phyloP scores from a whole-genome alignment of 2,888 invertebrate genomes.

The Carabus problematicus region DNA sequence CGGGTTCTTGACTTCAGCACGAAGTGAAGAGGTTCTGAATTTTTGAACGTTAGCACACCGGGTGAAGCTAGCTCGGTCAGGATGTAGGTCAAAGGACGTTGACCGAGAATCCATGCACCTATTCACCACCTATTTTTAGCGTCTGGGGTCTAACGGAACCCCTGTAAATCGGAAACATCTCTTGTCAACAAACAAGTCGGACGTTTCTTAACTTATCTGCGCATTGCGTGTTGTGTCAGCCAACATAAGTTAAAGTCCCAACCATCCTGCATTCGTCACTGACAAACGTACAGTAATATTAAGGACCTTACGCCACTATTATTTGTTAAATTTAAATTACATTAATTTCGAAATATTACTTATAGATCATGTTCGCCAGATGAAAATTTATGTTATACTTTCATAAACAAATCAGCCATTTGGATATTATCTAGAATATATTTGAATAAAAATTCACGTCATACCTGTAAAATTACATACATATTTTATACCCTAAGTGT shows the following conservation, averaged over 20 bases:
- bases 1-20: neutral
- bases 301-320: too few relatives aligned
- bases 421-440: too few relatives aligned
- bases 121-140: conserved; percentile 6
- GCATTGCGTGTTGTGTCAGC: conserved; percentile 2
- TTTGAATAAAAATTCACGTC: too few relatives aligned
- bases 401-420: too few relatives aligned
- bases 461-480: too few relatives aligned
- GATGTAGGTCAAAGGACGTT: conserved; percentile 4
- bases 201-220: neutral
- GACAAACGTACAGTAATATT: too few relatives aligned
- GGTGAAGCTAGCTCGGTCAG: neutral
- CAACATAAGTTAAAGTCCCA: neutral
- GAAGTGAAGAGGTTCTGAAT: neutral
- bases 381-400: too few relatives aligned
- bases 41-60: neutral
- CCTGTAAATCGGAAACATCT: neutral
- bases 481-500: too few relatives aligned
- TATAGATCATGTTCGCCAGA: too few relatives aligned
- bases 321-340: too few relatives aligned
- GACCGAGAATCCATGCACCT: neutral
- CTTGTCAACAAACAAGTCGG: neutral
- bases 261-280: too few relatives aligned
- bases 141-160: neutral
- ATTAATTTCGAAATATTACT: too few relatives aligned